Evolutionary conservation across 64 coral and sea anemone genomes (phyloP), one percentile per base, ranked within the genome.

Genomic region (Pachyseris speciosa): DNA sequence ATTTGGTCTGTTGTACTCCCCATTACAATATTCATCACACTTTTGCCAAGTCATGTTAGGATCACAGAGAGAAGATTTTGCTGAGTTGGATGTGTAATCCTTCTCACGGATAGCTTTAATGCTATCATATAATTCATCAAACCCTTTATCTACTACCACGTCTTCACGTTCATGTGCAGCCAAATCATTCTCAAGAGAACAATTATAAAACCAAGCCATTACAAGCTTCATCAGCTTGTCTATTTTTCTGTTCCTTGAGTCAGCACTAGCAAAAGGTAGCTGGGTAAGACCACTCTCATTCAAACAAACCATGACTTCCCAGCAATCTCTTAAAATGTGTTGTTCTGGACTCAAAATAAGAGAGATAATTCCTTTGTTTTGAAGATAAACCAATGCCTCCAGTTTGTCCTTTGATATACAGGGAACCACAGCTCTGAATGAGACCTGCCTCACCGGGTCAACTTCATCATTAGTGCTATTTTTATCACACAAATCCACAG

Each of bases 251-350:
- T 89, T 32, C 15, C 9, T 83, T 17, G 78, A 42, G 32, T 97
- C 91, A 28, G 72, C 61, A 50, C 95, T 93, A 7, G 91, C 86
- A 97, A 93, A 93, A 67, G 53, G 33, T 52, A 86, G 2, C 19
- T 83, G 74, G 17, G 86, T 86, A 15, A 97, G 41, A 25, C 70
- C 91, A 53, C 48, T 57, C 58, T 97, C 83, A 10, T 66, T 57
- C 20, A 97, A 76, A 52, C 95, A 97, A 67, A 97, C 87, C 19
- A 84, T 16, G 24, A 97, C 79, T 45, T 93, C 86, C 80, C 91
- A 90, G 27, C 52, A 32, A 29, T 89, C 69, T 61, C 90, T 66
- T 71, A 77, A 83, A 47, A 64, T 36, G 8, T 50, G 51, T 5
- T 55, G 67, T 37, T 65, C 77, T 47, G 80, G 38, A 2, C 52